Conservation (phyloP, 1,140 invertebrate species). For the Homarus americanus region DNA sequence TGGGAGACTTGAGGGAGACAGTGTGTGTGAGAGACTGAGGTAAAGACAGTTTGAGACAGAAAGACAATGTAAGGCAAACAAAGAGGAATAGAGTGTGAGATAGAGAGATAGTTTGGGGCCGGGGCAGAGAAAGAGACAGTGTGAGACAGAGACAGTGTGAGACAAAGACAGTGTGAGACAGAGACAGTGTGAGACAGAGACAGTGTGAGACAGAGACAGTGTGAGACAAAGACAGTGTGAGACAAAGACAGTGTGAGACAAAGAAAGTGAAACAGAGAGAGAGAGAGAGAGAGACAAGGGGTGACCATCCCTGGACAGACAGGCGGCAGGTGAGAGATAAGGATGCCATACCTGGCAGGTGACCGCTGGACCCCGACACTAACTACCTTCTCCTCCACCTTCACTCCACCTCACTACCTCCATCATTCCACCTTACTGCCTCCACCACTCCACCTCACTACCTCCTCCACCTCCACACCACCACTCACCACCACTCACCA, state of each 20-base stretch:
- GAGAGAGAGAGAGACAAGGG: neutral
- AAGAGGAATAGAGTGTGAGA: neutral
- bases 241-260: conserved; percentile 1
- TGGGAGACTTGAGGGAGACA: neutral
- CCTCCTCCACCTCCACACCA: too few relatives aligned
- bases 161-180: too few relatives aligned
- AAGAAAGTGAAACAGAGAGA: conserved; percentile 17
- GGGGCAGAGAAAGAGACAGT: too few relatives aligned
- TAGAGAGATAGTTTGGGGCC: neutral
- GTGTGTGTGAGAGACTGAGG: neutral
- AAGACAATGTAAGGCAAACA: neutral
- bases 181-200: neutral
- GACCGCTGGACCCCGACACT: neutral
- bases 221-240: neutral
- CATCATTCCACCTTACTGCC: too few relatives aligned
- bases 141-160: too few relatives aligned
- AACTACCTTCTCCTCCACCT: neutral
- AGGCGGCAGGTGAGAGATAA: neutral
- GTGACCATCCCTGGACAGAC: neutral
- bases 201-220: neutral
- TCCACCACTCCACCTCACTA: neutral
- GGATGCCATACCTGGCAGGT: neutral
- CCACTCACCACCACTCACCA: too few relatives aligned
- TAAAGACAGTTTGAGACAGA: neutral
- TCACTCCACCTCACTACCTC: neutral